Percentiles rank a stretch among this genome's conserved stretches.
Conservation (phyloP, 2,113 vertebrate genomes). For the Cephalophus harveyi region DNA sequence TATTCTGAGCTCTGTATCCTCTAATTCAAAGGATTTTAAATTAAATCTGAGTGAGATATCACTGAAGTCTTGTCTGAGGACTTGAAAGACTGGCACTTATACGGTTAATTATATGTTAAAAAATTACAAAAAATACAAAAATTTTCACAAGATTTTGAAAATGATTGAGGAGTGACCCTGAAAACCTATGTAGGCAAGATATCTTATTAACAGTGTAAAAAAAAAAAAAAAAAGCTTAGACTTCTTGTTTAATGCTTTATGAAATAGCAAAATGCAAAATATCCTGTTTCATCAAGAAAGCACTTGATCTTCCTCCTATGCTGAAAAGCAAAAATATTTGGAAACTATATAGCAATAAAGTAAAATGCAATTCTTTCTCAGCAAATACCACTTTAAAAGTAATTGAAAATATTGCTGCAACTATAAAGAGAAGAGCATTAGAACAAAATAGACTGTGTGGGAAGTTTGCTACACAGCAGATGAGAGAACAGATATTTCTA, state of each 20-base stretch:
- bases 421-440: constrained; percentile 1
- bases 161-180: neutral
- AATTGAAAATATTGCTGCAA: constrained; percentile 25
- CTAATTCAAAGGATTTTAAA: neutral
- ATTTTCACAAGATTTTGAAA: neutral
- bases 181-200: neutral
- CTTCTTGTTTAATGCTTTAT: neutral
- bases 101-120: neutral
- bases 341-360: neutral
- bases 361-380: neutral
- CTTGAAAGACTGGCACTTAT: neutral
- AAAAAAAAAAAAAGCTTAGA: neutral
- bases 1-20: neutral
- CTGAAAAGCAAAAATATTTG: neutral
- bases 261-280: neutral
- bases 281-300: neutral
- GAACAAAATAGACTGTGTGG: constrained; percentile 29
- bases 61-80: neutral
- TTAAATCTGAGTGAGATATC: neutral
- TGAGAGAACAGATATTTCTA: neutral
- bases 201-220: neutral
- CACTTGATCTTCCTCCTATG: neutral
- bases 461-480: neutral
- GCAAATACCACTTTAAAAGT: constrained; percentile 22
- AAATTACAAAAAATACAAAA: neutral